Evolutionary conservation across 1,140 invertebrate species (phyloP).

Genomic region (Colletes latitarsis): DNA sequence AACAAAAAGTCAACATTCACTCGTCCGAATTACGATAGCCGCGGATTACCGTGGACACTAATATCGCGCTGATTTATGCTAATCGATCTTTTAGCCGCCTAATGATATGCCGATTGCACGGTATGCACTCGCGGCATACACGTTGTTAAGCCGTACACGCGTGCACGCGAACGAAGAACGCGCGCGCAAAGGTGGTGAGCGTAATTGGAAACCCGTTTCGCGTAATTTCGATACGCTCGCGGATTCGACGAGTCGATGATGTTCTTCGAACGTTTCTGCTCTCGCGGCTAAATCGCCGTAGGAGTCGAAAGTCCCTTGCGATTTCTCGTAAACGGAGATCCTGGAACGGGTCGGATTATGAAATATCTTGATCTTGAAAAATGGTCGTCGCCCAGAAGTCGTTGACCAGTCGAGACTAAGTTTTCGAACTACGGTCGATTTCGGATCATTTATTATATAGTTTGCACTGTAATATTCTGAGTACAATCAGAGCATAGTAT

Average conservation of each 20-base stretch:
- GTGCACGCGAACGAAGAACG: neutral
- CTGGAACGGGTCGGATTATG: neutral
- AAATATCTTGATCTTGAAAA: slow-evolving; percentile 8
- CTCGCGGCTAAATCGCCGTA: slow-evolving; percentile 34
- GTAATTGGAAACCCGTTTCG: slow-evolving; percentile 68
- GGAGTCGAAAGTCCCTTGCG: slow-evolving; percentile 17
- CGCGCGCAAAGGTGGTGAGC: slow-evolving; percentile 17
- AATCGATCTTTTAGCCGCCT: slow-evolving; percentile 57
- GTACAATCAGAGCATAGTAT: too few species aligned
- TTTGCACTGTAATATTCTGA: too few species aligned
- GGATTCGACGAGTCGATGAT: slow-evolving; percentile 39
- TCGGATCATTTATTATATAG: too few species aligned
- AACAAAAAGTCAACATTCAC: slow-evolving; percentile 20
- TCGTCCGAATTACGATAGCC: slow-evolving; percentile 51
- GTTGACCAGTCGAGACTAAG: neutral
- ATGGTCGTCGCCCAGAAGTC: neutral
- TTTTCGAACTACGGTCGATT: neutral
- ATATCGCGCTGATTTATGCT: slow-evolving; percentile 67
- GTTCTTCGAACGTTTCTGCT: slow-evolving; percentile 19
- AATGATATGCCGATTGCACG: slow-evolving; percentile 61
- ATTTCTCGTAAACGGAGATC: neutral
- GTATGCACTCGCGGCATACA: slow-evolving; percentile 34
- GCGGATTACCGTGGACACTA: slow-evolving; percentile 45
- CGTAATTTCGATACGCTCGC: slow-evolving; percentile 60
- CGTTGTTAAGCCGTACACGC: slow-evolving; percentile 35